Evolutionary conservation across 2,113 vertebrate genomes (phyloP).

Genomic region (Pitta sordida): DNA sequence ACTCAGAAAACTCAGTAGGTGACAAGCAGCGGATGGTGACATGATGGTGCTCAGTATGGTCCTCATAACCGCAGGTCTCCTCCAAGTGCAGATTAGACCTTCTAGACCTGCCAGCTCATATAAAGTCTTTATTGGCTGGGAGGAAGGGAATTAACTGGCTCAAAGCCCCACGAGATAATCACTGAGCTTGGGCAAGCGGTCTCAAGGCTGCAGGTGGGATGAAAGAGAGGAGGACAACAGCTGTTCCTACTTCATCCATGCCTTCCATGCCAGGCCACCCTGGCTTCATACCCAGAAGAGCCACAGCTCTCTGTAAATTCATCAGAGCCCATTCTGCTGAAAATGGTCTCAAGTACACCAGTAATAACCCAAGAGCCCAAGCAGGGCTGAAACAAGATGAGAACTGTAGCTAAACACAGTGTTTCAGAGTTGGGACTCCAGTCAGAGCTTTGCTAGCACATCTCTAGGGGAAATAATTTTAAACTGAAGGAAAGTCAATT

Average conservation of each 20-base stretch:
- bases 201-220: background rate
- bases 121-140: background rate
- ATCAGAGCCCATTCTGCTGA: constrained; percentile 8
- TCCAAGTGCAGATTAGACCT: background rate
- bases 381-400: background rate
- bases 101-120: background rate
- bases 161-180: background rate
- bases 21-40: background rate
- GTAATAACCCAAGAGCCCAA: background rate
- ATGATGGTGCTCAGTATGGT: background rate
- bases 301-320: background rate
- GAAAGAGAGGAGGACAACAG: background rate
- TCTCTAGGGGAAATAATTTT: background rate
- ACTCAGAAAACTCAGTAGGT: background rate
- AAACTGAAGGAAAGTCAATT: background rate
- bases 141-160: background rate
- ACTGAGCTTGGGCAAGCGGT: background rate
- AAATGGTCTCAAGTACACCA: background rate
- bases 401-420: background rate
- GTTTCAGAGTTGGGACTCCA: background rate
- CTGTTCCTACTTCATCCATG: constrained; percentile 26
- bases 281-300: background rate
- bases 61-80: background rate
- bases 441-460: background rate
- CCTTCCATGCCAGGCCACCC: background rate